A percentile compares a stretch with the other conserved stretches of the same genome.
These are phyloP conservation scores for Coracopsis vasa DNA, from an alignment of 2,113 vertebrate species.

Conservation along the genomic window DNA sequence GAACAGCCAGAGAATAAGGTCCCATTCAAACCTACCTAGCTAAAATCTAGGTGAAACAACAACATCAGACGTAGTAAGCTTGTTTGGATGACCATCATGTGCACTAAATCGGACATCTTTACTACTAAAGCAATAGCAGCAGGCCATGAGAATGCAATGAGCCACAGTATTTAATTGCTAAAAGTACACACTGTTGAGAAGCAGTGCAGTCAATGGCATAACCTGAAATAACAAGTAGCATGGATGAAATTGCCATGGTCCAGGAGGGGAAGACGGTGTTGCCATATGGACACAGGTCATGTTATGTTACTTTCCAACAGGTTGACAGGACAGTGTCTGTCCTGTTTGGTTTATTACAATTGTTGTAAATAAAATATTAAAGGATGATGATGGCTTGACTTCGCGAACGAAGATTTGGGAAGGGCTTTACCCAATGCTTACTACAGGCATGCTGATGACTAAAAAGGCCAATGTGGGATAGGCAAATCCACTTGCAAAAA, in stretches of 20 bases:
- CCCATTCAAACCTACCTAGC: neutral
- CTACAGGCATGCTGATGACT: no score
- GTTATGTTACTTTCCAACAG: neutral
- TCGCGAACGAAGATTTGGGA: no score
- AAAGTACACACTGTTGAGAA: neutral
- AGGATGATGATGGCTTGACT: no score
- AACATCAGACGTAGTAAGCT: neutral
- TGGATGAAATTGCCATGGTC: neutral
- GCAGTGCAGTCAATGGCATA: neutral
- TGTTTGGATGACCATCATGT: neutral
- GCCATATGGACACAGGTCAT: rapidly evolving
- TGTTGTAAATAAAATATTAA: neutral
- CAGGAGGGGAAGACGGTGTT: neutral
- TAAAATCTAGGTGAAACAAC: neutral
- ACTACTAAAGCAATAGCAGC: neutral
- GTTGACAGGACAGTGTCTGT: neutral
- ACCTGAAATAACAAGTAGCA: rapidly evolving
- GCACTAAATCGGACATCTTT: neutral
- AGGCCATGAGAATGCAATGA: neutral
- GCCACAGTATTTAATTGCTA: neutral
- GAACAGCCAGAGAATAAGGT: neutral
- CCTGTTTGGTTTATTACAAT: neutral
- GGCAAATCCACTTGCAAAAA: no score
- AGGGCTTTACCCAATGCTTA: no score
- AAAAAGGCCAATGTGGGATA: no score